phyloP scores from a whole-genome alignment of 2,797 vertebrate genomes.

The Capromys pilorides region DNA sequence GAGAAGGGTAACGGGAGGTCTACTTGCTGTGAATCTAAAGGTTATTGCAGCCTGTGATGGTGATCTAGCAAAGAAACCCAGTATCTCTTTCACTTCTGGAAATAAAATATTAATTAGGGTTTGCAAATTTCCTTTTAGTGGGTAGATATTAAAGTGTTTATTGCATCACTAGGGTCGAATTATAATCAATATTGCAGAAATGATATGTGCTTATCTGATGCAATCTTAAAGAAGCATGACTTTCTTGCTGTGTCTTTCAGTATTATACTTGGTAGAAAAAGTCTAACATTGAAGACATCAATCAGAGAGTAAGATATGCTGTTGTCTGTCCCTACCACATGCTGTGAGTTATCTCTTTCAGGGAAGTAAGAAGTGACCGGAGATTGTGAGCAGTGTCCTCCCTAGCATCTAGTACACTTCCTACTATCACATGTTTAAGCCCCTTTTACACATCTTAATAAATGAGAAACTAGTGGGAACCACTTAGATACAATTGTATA shows the following conservation, averaged over 20 bases:
- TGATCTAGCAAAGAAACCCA: conserved; percentile 61
- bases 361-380: not conserved
- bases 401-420: not conserved
- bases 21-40: not conserved
- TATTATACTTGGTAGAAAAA: not conserved
- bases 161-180: conserved; percentile 63
- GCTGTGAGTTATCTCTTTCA: not conserved
- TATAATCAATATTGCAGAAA: conserved; percentile 74
- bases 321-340: not conserved
- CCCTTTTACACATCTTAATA: not conserved
- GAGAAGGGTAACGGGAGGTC: not conserved
- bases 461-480: conserved; percentile 26
- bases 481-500: not conserved
- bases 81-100: conserved; percentile 63
- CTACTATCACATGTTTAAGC: not conserved
- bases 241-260: not conserved
- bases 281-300: not conserved
- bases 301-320: not conserved
- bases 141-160: conserved; percentile 64
- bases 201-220: conserved; percentile 46
- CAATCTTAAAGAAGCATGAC: conserved; percentile 58
- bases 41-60: conserved; percentile 11
- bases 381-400: not conserved
- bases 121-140: conserved; percentile 63
- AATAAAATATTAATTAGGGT: conserved; percentile 73